These are phyloP conservation scores for Meloe dianella DNA, from an alignment of 2,888 invertebrate species.

Conservation along the genomic window DNA sequence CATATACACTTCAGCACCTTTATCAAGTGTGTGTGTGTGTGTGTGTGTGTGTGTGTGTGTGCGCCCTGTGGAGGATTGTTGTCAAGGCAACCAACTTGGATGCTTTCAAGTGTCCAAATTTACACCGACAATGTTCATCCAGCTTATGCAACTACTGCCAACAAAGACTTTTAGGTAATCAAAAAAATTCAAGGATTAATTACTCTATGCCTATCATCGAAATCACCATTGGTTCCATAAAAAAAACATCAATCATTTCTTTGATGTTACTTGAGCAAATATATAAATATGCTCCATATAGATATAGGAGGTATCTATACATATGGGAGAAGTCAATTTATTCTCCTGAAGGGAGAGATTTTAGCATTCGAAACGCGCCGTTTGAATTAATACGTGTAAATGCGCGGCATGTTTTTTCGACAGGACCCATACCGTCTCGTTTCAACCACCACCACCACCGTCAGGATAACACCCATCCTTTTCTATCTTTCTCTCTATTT, in stretches of 20 bases:
- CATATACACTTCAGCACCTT: constrained; percentile 57
- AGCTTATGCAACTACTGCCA: too few relatives aligned
- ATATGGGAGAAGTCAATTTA: constrained; percentile 50
- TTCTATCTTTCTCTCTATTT: not conserved
- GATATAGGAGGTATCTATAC: too few relatives aligned
- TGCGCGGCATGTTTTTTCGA: constrained; percentile 57
- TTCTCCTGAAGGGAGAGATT: constrained; percentile 43
- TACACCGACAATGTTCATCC: constrained; percentile 27
- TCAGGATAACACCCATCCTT: not conserved
- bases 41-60: too few relatives aligned
- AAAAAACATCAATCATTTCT: not conserved
- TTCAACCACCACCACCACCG: constrained; percentile 14
- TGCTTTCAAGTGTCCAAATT: constrained; percentile 34
- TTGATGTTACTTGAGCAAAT: too few relatives aligned
- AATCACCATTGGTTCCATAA: too few relatives aligned
- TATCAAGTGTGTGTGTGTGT: constrained; percentile 49
- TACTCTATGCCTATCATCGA: too few relatives aligned
- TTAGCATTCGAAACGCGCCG: constrained; percentile 54
- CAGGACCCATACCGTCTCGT: constrained; percentile 42
- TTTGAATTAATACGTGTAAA: constrained; percentile 59
- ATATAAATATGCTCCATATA: not conserved
- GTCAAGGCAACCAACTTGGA: constrained; percentile 32
- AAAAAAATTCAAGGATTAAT: not conserved
- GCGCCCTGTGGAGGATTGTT: constrained; percentile 39
- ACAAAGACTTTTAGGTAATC: too few relatives aligned